Base-by-base conservation (phyloP, 2,888 invertebrate species). In the Chymomyza fuscimana region DNA sequence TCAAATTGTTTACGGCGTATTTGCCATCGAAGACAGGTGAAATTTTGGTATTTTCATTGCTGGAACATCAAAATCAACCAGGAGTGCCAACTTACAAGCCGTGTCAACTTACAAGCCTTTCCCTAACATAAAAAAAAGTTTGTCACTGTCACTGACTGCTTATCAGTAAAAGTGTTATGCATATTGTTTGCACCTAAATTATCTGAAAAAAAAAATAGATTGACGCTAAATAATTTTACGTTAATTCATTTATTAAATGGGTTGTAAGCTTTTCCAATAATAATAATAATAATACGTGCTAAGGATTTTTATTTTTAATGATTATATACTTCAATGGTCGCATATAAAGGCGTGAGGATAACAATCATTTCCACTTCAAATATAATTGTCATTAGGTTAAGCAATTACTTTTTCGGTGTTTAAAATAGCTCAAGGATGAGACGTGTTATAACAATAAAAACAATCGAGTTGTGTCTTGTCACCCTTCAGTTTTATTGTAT, bases 311-410 rank as follows among this genome's bases (percentile, higher is more conserved):
- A 46, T 46, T 22, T 58, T 25, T 19, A 58, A 25, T 15, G 25
- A 25, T 58, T 22, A 25, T 2, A 10, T 67, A 63, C 67, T 52
- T 63, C 56, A 63, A 29, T 63, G 63, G 64, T 25, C 51, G 69
- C 63, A 70, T 62, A 65, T 65, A 67, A 69, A 77, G 79, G 79
- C 79, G 80, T 79, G 75, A 73, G 64, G 73, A 77, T 78, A 79
- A 81, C 76, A 86, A 82, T 80, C 78, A 72, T 77, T 76, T 80
- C 74, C 79, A 80, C 78, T 87, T 86, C 81, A 82, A 82, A 81
- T 81, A 80, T 81, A 88, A 89, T 89, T 89, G 87, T 89, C 87
- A 87, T 85, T 84, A 88, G 83, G 86, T 89, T 87, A 86, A 87
- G 83, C 83, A 86, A 85, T 87, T 81, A 87, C 81, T 77, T 78